These are phyloP conservation scores for Lithophane semibrunnea DNA, from an alignment of 2,888 invertebrate genomes.

Conservation along the genomic window DNA sequence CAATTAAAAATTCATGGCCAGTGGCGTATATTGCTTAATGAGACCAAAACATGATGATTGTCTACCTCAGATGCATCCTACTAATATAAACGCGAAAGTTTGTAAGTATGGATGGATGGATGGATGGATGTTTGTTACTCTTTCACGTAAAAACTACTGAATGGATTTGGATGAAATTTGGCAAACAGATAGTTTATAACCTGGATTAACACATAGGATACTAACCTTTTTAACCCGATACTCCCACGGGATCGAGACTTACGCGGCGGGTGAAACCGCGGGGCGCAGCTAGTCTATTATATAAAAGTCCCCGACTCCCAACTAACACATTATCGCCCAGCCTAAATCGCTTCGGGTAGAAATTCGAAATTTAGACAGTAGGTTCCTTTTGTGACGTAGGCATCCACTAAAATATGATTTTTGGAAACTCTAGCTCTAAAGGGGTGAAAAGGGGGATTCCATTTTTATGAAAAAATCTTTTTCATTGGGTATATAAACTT, in stretches of 20 bases:
- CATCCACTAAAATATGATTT: not conserved
- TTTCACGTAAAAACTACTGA: no score
- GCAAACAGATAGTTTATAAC: no score
- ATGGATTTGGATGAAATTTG: no score
- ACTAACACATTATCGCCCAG: not conserved
- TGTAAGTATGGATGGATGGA: no score
- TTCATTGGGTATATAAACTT: not conserved
- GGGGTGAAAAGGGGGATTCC: not conserved
- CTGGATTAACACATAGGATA: no score
- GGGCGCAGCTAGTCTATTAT: no score
- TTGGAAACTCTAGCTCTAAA: not conserved
- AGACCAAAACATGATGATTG: constrained; percentile 61
- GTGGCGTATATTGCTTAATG: constrained; percentile 63
- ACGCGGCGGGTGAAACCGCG: no score
- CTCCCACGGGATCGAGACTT: no score
- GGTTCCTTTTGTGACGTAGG: not conserved
- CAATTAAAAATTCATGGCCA: constrained; percentile 82
- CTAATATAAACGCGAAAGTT: no score
- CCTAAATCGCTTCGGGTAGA: not conserved
- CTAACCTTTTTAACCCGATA: no score
- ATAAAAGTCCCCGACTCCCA: no score
- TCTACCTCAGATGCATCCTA: constrained; percentile 30
- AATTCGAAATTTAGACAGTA: not conserved
- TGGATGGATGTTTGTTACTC: no score
- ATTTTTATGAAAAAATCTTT: not conserved